Evolutionary conservation across 2,888 invertebrate genomes (phyloP).

Genomic region (Acanthosepion lycidas): DNA sequence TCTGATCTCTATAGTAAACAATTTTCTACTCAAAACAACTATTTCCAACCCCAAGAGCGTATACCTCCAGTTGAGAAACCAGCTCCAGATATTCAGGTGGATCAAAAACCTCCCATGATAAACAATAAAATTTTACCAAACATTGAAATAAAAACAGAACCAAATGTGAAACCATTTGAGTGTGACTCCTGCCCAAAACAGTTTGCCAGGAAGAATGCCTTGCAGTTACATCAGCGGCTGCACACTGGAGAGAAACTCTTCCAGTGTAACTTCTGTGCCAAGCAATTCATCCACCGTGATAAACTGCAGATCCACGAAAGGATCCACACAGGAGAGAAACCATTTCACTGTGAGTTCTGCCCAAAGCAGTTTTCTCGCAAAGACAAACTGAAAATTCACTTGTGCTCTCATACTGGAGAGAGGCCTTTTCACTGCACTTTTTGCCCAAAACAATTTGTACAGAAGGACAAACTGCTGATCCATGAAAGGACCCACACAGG

Average conservation of each 20-base stretch:
- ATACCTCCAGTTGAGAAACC: neutral
- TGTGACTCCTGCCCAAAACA: neutral
- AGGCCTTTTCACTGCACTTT: neutral
- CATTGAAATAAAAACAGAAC: neutral
- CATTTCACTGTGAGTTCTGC: neutral
- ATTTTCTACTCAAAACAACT: neutral
- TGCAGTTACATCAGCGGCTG: neutral
- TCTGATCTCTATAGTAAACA: conserved; percentile 11
- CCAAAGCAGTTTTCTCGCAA: neutral
- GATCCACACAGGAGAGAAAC: neutral
- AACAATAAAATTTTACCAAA: neutral
- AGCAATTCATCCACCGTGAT: neutral
- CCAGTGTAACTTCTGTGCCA: neutral
- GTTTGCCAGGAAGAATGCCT: neutral
- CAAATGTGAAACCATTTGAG: neutral
- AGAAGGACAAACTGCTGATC: neutral
- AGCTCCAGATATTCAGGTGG: neutral
- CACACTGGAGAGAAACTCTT: neutral
- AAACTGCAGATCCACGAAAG: neutral
- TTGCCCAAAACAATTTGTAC: neutral
- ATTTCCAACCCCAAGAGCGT: neutral
- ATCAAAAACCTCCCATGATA: neutral
- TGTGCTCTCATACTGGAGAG: neutral
- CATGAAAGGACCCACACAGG: neutral
- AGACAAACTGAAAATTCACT: neutral